Conservation (phyloP, 2,797 vertebrate genomes). For the Sebastes nivosus region DNA sequence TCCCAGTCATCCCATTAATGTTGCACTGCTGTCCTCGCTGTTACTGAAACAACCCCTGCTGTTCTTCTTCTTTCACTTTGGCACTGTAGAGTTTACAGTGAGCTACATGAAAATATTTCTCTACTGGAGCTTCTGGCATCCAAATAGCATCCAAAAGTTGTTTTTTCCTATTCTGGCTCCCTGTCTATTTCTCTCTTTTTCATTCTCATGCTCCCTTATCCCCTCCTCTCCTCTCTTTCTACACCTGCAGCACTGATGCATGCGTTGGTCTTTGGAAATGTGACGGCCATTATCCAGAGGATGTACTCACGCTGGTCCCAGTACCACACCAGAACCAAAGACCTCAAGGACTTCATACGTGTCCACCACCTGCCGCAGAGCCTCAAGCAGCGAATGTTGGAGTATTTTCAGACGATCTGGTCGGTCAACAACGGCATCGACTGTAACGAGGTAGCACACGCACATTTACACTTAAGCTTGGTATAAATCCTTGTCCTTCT, state of each 20-base stretch:
- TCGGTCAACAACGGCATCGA: constrained; percentile 98
- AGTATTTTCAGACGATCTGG: constrained; percentile 98
- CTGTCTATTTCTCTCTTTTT: background rate
- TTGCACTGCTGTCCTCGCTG: background rate
- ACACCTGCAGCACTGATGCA: constrained; percentile 91
- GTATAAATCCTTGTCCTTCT: background rate
- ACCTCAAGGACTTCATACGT: constrained; percentile 96
- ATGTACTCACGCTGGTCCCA: constrained; percentile 98
- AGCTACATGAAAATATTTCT: background rate
- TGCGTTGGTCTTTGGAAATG: constrained; percentile 96
- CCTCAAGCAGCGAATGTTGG: constrained; percentile 97
- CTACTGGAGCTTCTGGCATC: background rate
- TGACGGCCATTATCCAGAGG: constrained; percentile 98
- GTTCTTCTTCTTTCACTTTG: background rate
- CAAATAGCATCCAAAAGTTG: background rate
- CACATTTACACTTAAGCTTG: background rate
- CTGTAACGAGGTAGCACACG: constrained; percentile 89
- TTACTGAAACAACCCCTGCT: constrained; percentile 1
- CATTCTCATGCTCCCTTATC: background rate
- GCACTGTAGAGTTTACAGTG: background rate
- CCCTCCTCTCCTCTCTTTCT: background rate
- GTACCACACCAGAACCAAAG: constrained; percentile 97
- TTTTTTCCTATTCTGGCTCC: background rate
- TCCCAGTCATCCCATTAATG: constrained; percentile 1
- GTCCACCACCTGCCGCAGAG: constrained; percentile 95